Percentiles rank a stretch among this genome's conserved stretches.
These are phyloP conservation scores for Myotis lucifugus DNA, from an alignment of 2,113 vertebrate species.

Conservation along the genomic window DNA sequence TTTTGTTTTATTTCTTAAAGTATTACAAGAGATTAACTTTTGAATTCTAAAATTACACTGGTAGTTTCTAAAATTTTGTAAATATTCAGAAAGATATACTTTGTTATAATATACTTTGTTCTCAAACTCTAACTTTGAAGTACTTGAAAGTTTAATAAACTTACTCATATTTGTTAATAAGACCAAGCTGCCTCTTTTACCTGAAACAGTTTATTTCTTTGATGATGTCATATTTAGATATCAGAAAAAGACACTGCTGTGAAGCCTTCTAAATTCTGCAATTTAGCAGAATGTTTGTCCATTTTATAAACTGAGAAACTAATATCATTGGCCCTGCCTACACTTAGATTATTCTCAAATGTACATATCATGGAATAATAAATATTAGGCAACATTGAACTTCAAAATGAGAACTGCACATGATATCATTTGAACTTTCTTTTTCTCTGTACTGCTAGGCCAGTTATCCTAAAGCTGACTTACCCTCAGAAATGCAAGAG, in stretches of 20 bases:
- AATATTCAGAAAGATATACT: not conserved
- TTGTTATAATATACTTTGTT: not conserved
- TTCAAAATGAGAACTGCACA: not conserved
- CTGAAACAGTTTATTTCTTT: not conserved
- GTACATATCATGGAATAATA: not conserved
- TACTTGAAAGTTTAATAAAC: not conserved
- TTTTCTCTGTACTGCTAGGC: not conserved
- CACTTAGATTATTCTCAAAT: not conserved
- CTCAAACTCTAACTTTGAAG: constrained; percentile 2
- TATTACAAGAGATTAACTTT: not conserved
- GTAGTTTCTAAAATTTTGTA: not conserved
- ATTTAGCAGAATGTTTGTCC: not conserved
- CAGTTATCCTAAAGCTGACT: constrained; percentile 6
- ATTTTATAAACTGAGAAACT: not conserved
- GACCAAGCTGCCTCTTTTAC: not conserved
- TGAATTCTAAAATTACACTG: not conserved
- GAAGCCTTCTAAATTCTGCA: not conserved
- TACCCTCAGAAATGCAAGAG: constrained; percentile 7
- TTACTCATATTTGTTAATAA: not conserved
- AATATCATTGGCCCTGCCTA: not conserved
- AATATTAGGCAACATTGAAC: not conserved
- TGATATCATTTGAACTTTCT: not conserved
- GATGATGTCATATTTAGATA: not conserved
- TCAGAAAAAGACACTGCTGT: not conserved
- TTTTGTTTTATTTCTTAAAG: too few relatives aligned